Conservation (phyloP, 2,797 vertebrate species). For the Phalloptychus januarius region DNA sequence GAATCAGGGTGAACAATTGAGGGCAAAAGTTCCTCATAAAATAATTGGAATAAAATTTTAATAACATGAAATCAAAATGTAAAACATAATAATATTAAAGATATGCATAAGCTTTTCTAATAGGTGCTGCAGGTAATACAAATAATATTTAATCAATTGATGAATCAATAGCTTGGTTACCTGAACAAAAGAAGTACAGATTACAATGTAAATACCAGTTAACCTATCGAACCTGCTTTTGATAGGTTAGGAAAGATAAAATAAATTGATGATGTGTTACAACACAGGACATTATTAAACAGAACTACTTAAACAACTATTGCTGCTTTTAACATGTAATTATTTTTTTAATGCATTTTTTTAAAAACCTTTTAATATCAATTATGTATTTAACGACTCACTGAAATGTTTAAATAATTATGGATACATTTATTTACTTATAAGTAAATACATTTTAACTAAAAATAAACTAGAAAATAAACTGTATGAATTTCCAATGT, state of each 20-base stretch:
- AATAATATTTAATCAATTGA: neutral
- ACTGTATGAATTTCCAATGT: neutral
- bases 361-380: neutral
- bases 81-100: neutral
- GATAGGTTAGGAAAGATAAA: neutral
- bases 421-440: neutral
- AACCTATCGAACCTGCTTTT: neutral
- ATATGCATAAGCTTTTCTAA: neutral
- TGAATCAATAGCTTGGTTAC: neutral
- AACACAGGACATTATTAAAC: neutral
- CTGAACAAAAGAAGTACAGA: neutral
- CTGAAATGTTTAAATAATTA: neutral
- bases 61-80: neutral
- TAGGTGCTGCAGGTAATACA: neutral
- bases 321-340: neutral
- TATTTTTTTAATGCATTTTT: neutral
- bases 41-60: neutral
- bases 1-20: conserved; percentile 11
- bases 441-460: too few species aligned
- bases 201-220: neutral
- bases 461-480: too few species aligned
- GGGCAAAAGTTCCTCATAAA: neutral
- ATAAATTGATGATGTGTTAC: neutral
- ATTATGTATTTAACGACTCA: neutral
- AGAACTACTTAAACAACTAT: neutral